A percentile compares a stretch with the other conserved stretches of the same genome.
phyloP scores from a whole-genome alignment of 2,797 vertebrate species.

The Sebastes umbrosus region DNA sequence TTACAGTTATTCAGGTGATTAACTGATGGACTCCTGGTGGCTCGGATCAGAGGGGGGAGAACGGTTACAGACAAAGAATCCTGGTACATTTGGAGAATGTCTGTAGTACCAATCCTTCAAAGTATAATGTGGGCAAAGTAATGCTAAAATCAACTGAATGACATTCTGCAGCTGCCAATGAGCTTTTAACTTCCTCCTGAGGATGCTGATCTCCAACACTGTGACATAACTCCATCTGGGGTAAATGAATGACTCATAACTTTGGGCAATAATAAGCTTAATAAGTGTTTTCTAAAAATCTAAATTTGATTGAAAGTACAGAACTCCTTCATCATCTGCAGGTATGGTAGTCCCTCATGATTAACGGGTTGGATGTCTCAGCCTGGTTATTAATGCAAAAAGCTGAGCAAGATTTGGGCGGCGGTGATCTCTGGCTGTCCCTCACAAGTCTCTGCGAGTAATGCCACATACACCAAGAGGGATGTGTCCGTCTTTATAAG shows the following conservation, averaged over 20 bases:
- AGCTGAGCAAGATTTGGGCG: background rate
- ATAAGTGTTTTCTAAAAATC: background rate
- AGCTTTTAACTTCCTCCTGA: background rate
- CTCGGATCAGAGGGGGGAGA: background rate
- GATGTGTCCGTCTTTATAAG: background rate
- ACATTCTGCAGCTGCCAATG: background rate
- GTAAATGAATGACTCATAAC: conserved; percentile 31
- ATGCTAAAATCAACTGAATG: background rate
- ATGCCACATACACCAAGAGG: background rate
- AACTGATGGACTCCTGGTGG: background rate
- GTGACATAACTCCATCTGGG: conserved; percentile 29
- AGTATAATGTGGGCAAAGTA: background rate
- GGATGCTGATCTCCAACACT: background rate
- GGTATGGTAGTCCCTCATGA: background rate
- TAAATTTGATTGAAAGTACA: background rate
- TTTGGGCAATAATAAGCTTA: conserved; percentile 26
- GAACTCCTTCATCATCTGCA: background rate
- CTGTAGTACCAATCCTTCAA: background rate
- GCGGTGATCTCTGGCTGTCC: background rate
- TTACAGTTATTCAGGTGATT: background rate
- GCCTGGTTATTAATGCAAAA: background rate
- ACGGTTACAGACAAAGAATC: background rate
- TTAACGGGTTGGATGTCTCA: background rate
- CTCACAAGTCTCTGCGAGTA: background rate
- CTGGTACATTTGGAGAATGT: background rate